Conservation (phyloP, 2,797 vertebrate genomes). For the Sparus aurata region DNA sequence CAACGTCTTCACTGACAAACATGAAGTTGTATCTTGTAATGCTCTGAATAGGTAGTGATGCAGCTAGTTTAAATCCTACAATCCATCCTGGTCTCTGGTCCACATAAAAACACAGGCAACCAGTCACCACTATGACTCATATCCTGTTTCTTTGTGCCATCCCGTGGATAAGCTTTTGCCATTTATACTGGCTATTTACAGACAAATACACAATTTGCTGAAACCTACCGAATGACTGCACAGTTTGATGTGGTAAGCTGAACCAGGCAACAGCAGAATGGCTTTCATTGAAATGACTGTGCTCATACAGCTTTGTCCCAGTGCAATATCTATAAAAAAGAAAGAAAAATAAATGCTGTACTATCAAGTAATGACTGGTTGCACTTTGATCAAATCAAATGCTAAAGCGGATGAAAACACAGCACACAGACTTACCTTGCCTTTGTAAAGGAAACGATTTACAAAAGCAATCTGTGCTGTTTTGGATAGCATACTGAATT, state of each 20-base stretch:
- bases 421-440: neutral
- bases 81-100: neutral
- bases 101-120: slow-evolving; percentile 50
- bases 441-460: slow-evolving; percentile 6
- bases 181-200: slow-evolving; percentile 38
- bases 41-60: slow-evolving; percentile 3
- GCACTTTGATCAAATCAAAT: slow-evolving; percentile 3
- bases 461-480: neutral
- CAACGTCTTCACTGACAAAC: slow-evolving; percentile 2
- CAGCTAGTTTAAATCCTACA: neutral
- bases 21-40: neutral
- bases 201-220: slow-evolving; percentile 19
- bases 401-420: slow-evolving; percentile 1
- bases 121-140: slow-evolving; percentile 48
- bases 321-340: neutral
- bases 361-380: neutral
- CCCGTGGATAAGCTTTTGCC: slow-evolving; percentile 17
- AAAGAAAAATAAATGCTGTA: neutral
- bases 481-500: neutral
- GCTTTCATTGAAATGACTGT: slow-evolving; percentile 18
- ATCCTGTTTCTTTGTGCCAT: slow-evolving; percentile 53
- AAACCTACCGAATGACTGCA: slow-evolving; percentile 22
- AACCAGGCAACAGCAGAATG: slow-evolving; percentile 1
- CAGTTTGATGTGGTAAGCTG: slow-evolving; percentile 3
- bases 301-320: neutral